Evolutionary conservation across 2,113 vertebrate species (phyloP), one percentile per base, ranked within the genome.

Genomic region (Rhodinocichla rosea): DNA sequence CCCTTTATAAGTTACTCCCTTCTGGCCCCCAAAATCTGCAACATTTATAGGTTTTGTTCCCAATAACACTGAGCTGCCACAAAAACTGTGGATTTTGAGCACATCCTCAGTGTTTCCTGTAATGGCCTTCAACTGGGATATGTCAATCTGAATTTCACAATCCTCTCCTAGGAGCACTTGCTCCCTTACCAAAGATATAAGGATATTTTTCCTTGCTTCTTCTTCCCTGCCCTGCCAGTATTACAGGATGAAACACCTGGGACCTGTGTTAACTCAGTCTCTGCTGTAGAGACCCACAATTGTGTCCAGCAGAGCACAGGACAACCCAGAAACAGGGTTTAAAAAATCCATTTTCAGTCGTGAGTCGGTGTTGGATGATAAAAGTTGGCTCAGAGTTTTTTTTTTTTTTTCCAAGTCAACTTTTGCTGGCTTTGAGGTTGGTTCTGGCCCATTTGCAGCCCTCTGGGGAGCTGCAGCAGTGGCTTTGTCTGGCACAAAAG

Each of bases 191-290:
- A 33, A 53, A 33, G 4, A 15, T 24, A 22, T 1, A 45, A 64
- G 37, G 42, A 20, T 70, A 14, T 30, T 30, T 86, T 60, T 7
- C 0, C 44, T 64, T 55, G 68, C 35, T 65, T 10, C 30, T 63
- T 60, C 67, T 70, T 62, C 62, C 42, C 27, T 13, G 2, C 24
- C 55, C 8, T 0, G 0, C 9, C 70, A 42, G 14, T 8, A 4
- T 26, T 37, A 26, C 1, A 4, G 52, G 26, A 15, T 22, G 44
- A 53, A 82, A 47, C 15, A 39, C 5, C 10, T 0, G 0, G 42
- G 62, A 64, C 19, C 42, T 45, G 11, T 30, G 13, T 73, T 69
- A 62, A 30, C 18, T 47, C 1, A 2, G 49, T 30, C 40, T 35
- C 12, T 40, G 11, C 64, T 73, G 39, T 30, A 30, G 57, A 42